Percentiles rank a stretch among this genome's conserved stretches.
phyloP scores from a whole-genome alignment of 2,797 vertebrate genomes.

The Arnoldichthys spilopterus region DNA sequence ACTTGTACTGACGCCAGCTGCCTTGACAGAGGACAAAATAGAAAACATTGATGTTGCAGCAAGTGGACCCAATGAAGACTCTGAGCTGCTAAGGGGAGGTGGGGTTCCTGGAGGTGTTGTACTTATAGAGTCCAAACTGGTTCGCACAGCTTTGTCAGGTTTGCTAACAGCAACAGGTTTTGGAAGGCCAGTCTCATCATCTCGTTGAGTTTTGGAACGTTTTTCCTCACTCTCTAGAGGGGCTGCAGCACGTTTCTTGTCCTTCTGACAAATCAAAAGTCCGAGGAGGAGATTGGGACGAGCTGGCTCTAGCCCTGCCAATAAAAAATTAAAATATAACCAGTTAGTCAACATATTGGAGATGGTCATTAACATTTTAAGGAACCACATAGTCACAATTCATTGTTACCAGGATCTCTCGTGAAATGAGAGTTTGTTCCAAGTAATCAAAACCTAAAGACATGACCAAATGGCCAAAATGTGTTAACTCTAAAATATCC shows the following conservation, averaged over 20 bases:
- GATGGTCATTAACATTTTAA: not conserved
- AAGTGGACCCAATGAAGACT: conserved; percentile 72
- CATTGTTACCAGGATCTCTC: too few species aligned
- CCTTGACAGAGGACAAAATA: conserved; percentile 81
- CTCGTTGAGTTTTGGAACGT: conserved; percentile 82
- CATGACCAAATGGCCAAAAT: not conserved
- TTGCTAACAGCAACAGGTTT: conserved; percentile 65
- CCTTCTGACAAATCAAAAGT: conserved; percentile 94
- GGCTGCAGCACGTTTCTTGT: conserved; percentile 81
- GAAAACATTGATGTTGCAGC: conserved; percentile 76
- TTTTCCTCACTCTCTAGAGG: conserved; percentile 87
- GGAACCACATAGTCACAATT: not conserved
- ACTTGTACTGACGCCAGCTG: conserved; percentile 62
- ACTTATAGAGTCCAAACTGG: conserved; percentile 78
- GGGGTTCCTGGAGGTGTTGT: conserved; percentile 91
- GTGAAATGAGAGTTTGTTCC: conserved; percentile 61
- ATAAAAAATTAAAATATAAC: not conserved
- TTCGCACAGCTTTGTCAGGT: conserved; percentile 72
- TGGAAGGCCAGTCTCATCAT: conserved; percentile 74
- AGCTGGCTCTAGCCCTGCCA: conserved; percentile 91
- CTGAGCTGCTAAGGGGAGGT: conserved; percentile 75
- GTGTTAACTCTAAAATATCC: too few species aligned
- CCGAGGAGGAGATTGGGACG: conserved; percentile 97
- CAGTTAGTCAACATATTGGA: not conserved
- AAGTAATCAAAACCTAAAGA: not conserved